Percentiles rank a stretch among this genome's conserved stretches.
Evolutionary conservation across 2,797 vertebrate species (phyloP).

Genomic region (Mallotus villosus): DNA sequence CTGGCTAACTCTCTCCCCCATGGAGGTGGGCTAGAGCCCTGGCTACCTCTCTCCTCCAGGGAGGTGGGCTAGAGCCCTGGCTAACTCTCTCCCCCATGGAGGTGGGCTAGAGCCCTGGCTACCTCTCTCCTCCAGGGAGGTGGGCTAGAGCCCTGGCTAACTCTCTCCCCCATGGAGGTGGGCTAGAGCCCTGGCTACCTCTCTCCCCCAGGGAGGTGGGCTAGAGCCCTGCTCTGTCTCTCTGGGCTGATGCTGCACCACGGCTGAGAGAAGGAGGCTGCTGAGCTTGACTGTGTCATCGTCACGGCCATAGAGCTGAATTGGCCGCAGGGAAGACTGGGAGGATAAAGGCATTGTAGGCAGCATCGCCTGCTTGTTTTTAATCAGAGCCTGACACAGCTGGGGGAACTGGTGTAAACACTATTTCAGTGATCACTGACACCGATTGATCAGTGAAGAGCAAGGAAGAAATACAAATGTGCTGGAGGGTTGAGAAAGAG

Average conservation of each 20-base stretch:
- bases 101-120: conserved; percentile 61
- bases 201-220: conserved; percentile 58
- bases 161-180: conserved; percentile 35
- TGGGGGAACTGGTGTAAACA: neutral
- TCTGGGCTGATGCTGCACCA: conserved; percentile 44
- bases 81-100: too few species aligned
- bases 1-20: neutral
- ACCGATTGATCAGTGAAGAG: neutral
- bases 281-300: conserved; percentile 63
- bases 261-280: conserved; percentile 51
- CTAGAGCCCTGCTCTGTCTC: conserved; percentile 54
- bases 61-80: conserved; percentile 51
- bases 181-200: conserved; percentile 58
- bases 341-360: conserved; percentile 37
- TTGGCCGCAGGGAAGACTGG: conserved; percentile 45
- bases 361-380: neutral
- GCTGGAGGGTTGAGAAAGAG: neutral
- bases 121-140: conserved; percentile 57
- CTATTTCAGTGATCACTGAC: neutral
- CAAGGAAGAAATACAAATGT: neutral
- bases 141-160: conserved; percentile 41
- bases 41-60: conserved; percentile 53
- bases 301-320: conserved; percentile 65
- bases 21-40: conserved; percentile 59
- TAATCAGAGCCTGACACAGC: neutral